Conservation (phyloP, 1,140 invertebrate genomes). For the Lanistes nyassanus region DNA sequence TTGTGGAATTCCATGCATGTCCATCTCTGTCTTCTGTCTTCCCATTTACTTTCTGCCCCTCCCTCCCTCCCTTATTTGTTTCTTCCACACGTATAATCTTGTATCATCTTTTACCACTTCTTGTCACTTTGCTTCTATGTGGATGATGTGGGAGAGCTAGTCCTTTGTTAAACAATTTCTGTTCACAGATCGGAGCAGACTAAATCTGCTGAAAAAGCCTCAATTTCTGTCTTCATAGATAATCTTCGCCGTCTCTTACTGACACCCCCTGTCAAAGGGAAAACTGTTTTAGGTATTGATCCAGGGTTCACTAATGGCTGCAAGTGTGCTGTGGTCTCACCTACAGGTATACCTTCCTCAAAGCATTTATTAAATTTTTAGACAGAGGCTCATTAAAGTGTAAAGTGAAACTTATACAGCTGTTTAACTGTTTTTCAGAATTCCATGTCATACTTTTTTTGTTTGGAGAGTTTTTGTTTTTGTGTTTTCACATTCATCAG, state of each 20-base stretch:
- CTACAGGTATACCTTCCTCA: slow-evolving; percentile 70
- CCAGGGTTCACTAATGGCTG: slow-evolving; percentile 87
- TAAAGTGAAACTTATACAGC: not conserved
- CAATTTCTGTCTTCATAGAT: slow-evolving; percentile 83
- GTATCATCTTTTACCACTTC: too few relatives aligned
- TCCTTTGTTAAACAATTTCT: too few relatives aligned
- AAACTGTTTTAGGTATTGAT: slow-evolving; percentile 84
- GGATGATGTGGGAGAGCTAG: too few relatives aligned
- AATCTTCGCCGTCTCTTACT: slow-evolving; percentile 87
- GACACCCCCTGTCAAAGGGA: slow-evolving; percentile 81
- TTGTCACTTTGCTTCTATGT: too few relatives aligned
- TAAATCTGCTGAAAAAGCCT: slow-evolving; percentile 80
- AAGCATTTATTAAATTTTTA: not conserved
- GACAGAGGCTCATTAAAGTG: not conserved
- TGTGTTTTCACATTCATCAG: not conserved
- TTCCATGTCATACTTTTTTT: slow-evolving; percentile 12
- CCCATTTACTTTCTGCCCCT: too few relatives aligned
- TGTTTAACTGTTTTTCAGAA: not conserved
- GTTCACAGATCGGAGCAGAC: slow-evolving; percentile 77
- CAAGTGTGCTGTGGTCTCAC: slow-evolving; percentile 81
- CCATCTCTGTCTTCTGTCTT: too few relatives aligned
- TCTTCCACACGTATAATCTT: too few relatives aligned
- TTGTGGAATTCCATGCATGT: too few relatives aligned
- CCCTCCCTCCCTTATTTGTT: too few relatives aligned
- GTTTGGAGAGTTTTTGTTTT: not conserved